phyloP scores from a whole-genome alignment of 2,888 invertebrate species.

The Cheilosia vernalis region DNA sequence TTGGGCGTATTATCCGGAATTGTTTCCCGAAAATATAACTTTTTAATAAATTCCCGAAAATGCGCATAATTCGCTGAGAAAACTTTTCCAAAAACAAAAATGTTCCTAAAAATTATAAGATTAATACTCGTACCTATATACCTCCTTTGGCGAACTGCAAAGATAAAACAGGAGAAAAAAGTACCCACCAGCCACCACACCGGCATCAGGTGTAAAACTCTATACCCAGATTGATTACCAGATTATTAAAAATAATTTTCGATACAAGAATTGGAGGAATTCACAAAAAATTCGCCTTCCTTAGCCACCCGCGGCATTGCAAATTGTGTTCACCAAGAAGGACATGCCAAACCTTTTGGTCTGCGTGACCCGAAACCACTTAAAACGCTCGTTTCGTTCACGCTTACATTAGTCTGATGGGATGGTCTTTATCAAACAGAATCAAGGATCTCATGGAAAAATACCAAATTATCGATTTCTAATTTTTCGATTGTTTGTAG shows the following conservation, averaged over 20 bases:
- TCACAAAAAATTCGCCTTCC: background rate
- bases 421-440: constrained; percentile 31
- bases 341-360: background rate
- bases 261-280: background rate
- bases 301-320: background rate
- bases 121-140: constrained; percentile 14
- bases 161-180: background rate
- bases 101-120: constrained; percentile 26
- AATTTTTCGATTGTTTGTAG: constrained; percentile 55
- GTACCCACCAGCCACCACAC: no score
- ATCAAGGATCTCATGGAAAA: constrained; percentile 33
- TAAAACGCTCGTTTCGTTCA: constrained; percentile 29
- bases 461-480: constrained; percentile 51
- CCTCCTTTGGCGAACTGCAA: constrained; percentile 11
- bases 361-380: constrained; percentile 66
- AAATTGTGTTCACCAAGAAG: background rate
- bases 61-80: constrained; percentile 36
- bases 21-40: constrained; percentile 23
- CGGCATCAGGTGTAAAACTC: constrained; percentile 51
- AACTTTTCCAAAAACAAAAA: constrained; percentile 32
- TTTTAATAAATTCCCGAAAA: constrained; percentile 54
- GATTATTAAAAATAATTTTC: constrained; percentile 51
- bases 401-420: constrained; percentile 54
- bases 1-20: constrained; percentile 26
- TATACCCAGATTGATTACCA: constrained; percentile 58